Evolutionary conservation across 2,113 vertebrate genomes (phyloP).

Genomic region (Poeciliopsis turrubarensis): DNA sequence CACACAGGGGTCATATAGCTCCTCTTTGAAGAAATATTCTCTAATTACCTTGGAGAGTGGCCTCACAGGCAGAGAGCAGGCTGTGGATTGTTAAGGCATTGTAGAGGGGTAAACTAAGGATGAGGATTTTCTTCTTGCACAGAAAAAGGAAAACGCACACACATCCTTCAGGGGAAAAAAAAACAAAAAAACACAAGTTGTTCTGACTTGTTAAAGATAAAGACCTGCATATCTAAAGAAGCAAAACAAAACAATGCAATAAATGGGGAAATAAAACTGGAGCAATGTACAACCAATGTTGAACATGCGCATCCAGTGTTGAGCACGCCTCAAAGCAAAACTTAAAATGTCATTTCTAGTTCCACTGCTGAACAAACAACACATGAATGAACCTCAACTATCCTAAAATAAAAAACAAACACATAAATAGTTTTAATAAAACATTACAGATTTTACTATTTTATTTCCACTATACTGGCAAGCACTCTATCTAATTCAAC

Average conservation of each 20-base stretch:
- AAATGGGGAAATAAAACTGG: slow-evolving; percentile 24
- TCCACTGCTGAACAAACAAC: slow-evolving; percentile 8
- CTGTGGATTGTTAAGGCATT: slow-evolving; percentile 75
- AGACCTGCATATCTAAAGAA: slow-evolving; percentile 53
- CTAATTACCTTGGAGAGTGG: slow-evolving; percentile 84
- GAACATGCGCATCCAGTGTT: slow-evolving; percentile 43
- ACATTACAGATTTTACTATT: slow-evolving; percentile 1
- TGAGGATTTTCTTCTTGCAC: slow-evolving; percentile 74
- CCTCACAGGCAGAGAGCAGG: slow-evolving; percentile 75
- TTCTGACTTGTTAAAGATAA: slow-evolving; percentile 61
- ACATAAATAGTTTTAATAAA: not conserved
- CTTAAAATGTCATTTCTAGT: slow-evolving; percentile 7
- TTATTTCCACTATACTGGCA: slow-evolving; percentile 15
- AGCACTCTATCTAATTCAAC: slow-evolving; percentile 17
- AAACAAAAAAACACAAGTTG: slow-evolving; percentile 39
- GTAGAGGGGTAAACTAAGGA: slow-evolving; percentile 75
- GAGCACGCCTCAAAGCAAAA: slow-evolving; percentile 30
- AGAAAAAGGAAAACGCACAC: slow-evolving; percentile 38
- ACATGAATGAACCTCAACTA: not conserved
- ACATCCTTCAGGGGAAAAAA: slow-evolving; percentile 32
- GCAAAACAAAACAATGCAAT: slow-evolving; percentile 40
- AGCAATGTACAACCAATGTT: slow-evolving; percentile 46
- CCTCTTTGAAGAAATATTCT: slow-evolving; percentile 87
- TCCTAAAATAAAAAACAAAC: not conserved
- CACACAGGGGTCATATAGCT: slow-evolving; percentile 77